Evolutionary conservation across 2,797 vertebrate genomes (phyloP), one percentile per base, ranked within the genome.

Genomic region (Cheirogaleus major): DNA sequence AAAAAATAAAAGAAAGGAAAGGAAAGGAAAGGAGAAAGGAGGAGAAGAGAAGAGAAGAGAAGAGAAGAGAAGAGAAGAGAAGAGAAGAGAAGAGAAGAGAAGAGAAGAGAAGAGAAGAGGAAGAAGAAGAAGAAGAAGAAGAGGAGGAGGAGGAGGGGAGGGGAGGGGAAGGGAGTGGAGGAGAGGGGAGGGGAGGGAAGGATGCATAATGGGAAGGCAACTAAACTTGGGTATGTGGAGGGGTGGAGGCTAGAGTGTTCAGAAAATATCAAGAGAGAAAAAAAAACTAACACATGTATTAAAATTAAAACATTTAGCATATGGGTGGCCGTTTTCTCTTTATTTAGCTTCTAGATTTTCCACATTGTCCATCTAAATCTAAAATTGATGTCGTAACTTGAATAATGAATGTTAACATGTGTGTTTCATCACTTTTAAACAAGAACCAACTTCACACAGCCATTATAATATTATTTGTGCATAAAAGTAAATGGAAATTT

Each of bases 91-190:
- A 15, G 14, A 30, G 27, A 14, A 2, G 11, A 52, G 18, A 17
- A 1, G 48, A 50, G 48, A 15, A 1, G 48, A 50, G 50, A 17
- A 1, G 50, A 50, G 15, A 6, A 0, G 50, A 52, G 50, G 4
- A 0, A 14, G 1, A 15, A 2, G 1, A 15, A 6, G 50, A 18
- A 0, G 5, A 18, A 20, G 50, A 6, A 5, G 17, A 52, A 2
- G 11, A 4, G 3, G 13, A 4, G 11, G 3, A 3, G 13, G 48
- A 14, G 3, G 4, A 4, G 13, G 1, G 0, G 4, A 45, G 45
- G 6, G 10, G 11, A 50, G 13, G 48, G 1, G 48, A 50, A 15
- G 45, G 2, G 45, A 45, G 11, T 7, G 10, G 43, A 45, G 7
- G 45, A 13, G 12, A 48, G 13, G 14, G 1, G 48, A 50, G 14